These are phyloP conservation scores for Agrenia bidenticulata DNA, from an alignment of 2,888 invertebrate genomes.

Conservation along the genomic window DNA sequence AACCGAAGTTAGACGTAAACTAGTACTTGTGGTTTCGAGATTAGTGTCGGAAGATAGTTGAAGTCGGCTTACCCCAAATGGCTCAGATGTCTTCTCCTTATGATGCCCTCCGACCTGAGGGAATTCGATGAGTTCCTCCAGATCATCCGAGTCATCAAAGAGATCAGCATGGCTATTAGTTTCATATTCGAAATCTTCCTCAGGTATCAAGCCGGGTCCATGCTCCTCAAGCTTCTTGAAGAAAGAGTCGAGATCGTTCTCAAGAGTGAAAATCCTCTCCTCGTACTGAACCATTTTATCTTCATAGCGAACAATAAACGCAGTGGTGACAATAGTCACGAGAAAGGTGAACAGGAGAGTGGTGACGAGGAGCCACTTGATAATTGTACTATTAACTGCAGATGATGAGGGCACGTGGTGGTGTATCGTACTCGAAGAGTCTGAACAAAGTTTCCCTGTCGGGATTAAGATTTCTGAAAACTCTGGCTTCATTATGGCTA, in stretches of 20 bases:
- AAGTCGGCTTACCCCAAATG: constrained; percentile 8
- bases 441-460: constrained; percentile 27
- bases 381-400: constrained; percentile 13
- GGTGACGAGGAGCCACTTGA: constrained; percentile 41
- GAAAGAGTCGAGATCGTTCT: constrained; percentile 33
- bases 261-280: constrained; percentile 35
- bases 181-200: constrained; percentile 39
- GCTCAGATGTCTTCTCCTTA: background rate
- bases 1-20: too few relatives aligned
- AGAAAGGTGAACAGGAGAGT: constrained; percentile 40
- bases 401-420: background rate
- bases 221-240: constrained; percentile 12
- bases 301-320: constrained; percentile 43
- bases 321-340: constrained; percentile 40
- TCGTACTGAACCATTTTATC: constrained; percentile 42
- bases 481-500: constrained; percentile 44
- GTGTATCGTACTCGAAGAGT: constrained; percentile 26
- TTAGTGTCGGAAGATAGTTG: too few relatives aligned
- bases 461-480: constrained; percentile 50
- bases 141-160: constrained; percentile 25
- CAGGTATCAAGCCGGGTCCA: constrained; percentile 5
- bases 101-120: background rate
- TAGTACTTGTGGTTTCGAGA: too few relatives aligned
- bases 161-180: constrained; percentile 23
- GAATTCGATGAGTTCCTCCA: background rate